Evolutionary conservation across 2,113 vertebrate genomes (phyloP).

Genomic region (Hippopotamus amphibius): DNA sequence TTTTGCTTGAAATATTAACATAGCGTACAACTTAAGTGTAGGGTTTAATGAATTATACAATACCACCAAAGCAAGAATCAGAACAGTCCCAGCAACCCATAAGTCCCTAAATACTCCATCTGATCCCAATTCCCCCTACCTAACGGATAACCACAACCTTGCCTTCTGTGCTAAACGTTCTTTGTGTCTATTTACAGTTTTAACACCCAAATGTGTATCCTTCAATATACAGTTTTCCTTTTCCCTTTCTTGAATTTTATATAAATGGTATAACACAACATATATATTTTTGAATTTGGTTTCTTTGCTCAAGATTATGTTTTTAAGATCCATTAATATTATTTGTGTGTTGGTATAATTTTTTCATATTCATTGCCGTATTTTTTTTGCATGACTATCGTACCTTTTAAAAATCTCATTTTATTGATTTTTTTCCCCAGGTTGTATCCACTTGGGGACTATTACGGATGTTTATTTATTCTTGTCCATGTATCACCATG

Average conservation of each 20-base stretch:
- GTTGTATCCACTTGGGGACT: neutral
- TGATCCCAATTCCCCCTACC: neutral
- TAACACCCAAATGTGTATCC: neutral
- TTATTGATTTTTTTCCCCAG: neutral
- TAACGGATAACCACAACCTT: neutral
- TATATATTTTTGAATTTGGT: neutral
- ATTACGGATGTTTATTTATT: neutral
- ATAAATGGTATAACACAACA: neutral
- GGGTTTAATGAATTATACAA: neutral
- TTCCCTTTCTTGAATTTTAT: neutral
- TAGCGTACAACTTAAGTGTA: neutral
- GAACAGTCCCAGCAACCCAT: neutral
- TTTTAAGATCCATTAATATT: neutral
- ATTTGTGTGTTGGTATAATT: neutral
- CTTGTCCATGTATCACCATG: neutral
- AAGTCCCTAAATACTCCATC: neutral
- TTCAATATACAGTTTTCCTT: neutral
- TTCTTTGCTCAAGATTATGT: neutral
- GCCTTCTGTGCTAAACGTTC: neutral
- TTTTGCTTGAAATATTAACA: conserved; percentile 43
- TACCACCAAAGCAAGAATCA: neutral
- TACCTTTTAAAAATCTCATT: neutral
- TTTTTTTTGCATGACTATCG: neutral
- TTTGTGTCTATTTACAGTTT: neutral
- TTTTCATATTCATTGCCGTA: neutral